These are phyloP conservation scores for Poecilia velifera DNA, from an alignment of 2,797 vertebrate species.

Conservation along the genomic window DNA sequence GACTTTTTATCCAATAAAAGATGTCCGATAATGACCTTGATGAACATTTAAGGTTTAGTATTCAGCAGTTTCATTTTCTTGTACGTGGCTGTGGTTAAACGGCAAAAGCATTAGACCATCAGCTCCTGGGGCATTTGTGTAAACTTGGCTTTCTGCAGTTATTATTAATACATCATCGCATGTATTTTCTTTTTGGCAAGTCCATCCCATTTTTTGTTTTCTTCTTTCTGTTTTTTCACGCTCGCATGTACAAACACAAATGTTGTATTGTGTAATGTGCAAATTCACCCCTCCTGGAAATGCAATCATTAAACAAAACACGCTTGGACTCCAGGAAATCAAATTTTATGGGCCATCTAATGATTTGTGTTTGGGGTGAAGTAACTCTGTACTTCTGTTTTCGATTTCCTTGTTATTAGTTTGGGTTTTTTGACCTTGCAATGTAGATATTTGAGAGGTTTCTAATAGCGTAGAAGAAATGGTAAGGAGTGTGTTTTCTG, in stretches of 20 bases:
- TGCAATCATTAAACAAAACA: slow-evolving; percentile 47
- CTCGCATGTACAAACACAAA: slow-evolving; percentile 20
- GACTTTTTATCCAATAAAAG: neutral
- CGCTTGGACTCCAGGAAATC: slow-evolving; percentile 68
- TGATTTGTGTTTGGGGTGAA: slow-evolving; percentile 67
- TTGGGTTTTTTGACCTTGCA: slow-evolving; percentile 5
- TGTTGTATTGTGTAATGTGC: slow-evolving; percentile 24
- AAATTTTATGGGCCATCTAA: slow-evolving; percentile 58
- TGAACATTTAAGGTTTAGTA: slow-evolving; percentile 13
- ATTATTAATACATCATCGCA: slow-evolving; percentile 58
- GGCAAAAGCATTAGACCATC: slow-evolving; percentile 63
- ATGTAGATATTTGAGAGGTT: slow-evolving; percentile 29
- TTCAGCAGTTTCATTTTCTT: neutral
- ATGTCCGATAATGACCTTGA: slow-evolving; percentile 13
- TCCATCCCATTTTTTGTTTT: slow-evolving; percentile 3
- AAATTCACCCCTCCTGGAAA: slow-evolving; percentile 28
- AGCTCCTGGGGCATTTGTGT: slow-evolving; percentile 51
- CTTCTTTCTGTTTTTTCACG: slow-evolving; percentile 12
- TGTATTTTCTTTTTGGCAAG: slow-evolving; percentile 33
- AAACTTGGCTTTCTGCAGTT: slow-evolving; percentile 58
- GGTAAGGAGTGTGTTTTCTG: slow-evolving; percentile 41
- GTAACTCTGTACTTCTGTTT: slow-evolving; percentile 22
- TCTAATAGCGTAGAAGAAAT: slow-evolving; percentile 37
- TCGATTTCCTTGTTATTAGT: slow-evolving; percentile 20
- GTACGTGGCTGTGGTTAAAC: slow-evolving; percentile 28